These are phyloP conservation scores for Neotoma lepida DNA, from an alignment of 2,113 vertebrate species.

Conservation along the genomic window DNA sequence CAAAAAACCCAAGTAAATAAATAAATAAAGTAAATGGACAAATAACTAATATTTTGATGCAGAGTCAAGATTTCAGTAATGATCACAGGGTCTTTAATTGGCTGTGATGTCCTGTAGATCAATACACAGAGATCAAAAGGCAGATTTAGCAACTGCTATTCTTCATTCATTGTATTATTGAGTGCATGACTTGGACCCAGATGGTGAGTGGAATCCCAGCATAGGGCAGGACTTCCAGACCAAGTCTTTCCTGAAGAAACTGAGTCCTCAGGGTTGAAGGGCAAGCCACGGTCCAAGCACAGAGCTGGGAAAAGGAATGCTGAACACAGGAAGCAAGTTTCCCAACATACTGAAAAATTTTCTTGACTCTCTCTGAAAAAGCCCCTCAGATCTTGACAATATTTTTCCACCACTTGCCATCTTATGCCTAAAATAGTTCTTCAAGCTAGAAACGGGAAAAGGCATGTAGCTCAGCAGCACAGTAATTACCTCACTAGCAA, in stretches of 20 bases:
- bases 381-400: background rate
- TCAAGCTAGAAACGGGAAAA: background rate
- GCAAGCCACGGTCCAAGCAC: background rate
- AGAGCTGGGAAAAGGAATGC: background rate
- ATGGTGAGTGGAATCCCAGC: background rate
- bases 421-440: constrained; percentile 15
- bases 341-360: background rate
- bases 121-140: background rate
- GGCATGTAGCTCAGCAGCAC: background rate
- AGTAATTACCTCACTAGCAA: background rate
- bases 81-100: background rate
- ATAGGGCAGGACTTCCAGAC: background rate
- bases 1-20: background rate
- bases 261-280: background rate
- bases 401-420: background rate
- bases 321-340: background rate
- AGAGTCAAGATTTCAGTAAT: background rate
- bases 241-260: background rate
- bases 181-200: background rate
- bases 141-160: background rate
- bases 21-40: background rate
- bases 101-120: background rate
- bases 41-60: background rate
- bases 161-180: background rate
- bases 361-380: background rate